These are phyloP conservation scores for Coptotermes formosanus DNA, from an alignment of 1,140 invertebrate genomes.

Conservation along the genomic window DNA sequence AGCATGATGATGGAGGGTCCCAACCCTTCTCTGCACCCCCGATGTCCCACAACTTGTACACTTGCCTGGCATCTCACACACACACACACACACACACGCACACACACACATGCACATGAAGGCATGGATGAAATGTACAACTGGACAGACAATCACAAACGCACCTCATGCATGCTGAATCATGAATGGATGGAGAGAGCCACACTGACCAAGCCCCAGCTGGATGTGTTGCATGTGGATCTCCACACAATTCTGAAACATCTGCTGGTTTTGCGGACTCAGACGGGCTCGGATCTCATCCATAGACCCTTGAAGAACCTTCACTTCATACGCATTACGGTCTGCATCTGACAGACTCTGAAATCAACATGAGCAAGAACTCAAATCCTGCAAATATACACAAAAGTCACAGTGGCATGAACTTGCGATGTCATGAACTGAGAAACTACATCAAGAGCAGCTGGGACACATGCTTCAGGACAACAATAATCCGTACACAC, in stretches of 20 bases:
- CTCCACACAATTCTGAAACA: slow-evolving; percentile 89
- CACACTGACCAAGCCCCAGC: slow-evolving; percentile 67
- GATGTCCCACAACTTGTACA: no score
- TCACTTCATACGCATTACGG: slow-evolving; percentile 86
- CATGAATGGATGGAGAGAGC: slow-evolving; percentile 29
- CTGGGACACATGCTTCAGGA: no score
- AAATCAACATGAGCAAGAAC: slow-evolving; percentile 40
- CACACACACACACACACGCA: no score
- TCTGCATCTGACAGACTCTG: slow-evolving; percentile 85
- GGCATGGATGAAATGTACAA: no score
- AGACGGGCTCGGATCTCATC: slow-evolving; percentile 82
- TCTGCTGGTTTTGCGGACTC: slow-evolving; percentile 71
- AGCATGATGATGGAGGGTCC: no score
- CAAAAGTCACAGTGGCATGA: background rate
- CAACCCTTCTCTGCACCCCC: no score
- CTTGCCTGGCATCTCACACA: no score
- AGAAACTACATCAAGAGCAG: no score
- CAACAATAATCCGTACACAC: no score
- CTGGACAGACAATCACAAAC: no score
- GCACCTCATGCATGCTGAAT: slow-evolving; percentile 28
- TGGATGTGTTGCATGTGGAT: slow-evolving; percentile 92
- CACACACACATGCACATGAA: no score
- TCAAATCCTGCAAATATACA: background rate
- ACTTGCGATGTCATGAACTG: background rate
- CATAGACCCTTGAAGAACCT: slow-evolving; percentile 89